Evolutionary conservation across 1,140 invertebrate species (phyloP), one percentile per base, ranked within the genome.

Genomic region (Meloidogyne exigua): DNA sequence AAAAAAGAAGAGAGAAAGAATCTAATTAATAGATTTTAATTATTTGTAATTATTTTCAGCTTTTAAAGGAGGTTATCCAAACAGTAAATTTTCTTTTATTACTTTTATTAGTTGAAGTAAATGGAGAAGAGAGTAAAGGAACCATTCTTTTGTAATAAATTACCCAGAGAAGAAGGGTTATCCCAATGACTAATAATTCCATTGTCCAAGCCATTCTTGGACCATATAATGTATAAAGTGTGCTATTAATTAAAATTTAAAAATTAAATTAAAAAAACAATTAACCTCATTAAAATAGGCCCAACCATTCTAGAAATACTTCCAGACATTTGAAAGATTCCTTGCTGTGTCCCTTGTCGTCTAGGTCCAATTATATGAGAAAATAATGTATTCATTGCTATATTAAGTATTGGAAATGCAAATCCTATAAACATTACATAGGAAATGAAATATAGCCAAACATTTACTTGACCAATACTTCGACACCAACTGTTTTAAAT

Each of bases 321-420:
- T 28, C 80, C 80, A n/a, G 77, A 76, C 36, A 79, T 77, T 78
- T 83, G 82, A 12, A 84, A 77, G 11, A 80, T 26, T 23, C 83
- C 84, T 76, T 84, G 83, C 49, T 84, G 79, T 5, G 82, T 77
- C 25, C 80, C 81, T 49, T 86, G 81, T 63, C 69, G 57, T n/a
- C 82, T 63, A 28, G 83, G 84, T 3, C 83, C 83, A 21, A 84
- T 65, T 5, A 84, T 86, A 67, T 84, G 79, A 1, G 81, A 80
- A 57, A 77, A 84, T 10, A 84, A 42, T 67, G 63, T 79, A 39
- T 73, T 73, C 57, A 73, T 72, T n/a, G 81, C 68, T 23, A 84
- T 83, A 65, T 85, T 84, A 21, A 84, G 63, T 15, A 83, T 39
- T 10, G 84, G 78, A 44, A 79, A 85, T 2, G 76, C 65, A 25